Conservation (phyloP, 2,113 vertebrate genomes). For the Platysternon megacephalum region DNA sequence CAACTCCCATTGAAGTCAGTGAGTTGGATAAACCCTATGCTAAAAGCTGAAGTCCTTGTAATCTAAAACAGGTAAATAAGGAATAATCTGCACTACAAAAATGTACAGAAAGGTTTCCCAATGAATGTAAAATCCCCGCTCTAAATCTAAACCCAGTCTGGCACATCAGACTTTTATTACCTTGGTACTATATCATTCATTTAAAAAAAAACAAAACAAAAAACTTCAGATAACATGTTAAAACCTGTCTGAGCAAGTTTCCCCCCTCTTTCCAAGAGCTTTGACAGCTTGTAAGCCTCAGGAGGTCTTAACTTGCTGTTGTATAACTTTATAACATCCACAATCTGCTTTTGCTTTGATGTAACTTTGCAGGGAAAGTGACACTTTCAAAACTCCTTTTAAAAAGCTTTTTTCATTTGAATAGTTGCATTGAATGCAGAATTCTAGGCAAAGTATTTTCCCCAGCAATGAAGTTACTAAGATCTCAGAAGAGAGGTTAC, state of each 20-base stretch:
- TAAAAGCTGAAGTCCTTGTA: not conserved
- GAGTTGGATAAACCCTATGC: not conserved
- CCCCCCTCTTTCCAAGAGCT: not conserved
- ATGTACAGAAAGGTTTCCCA: not conserved
- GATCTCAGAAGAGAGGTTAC: not conserved
- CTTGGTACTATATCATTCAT: not conserved
- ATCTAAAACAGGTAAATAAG: not conserved
- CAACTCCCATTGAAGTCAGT: not conserved
- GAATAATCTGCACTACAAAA: not conserved
- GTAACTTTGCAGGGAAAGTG: not conserved
- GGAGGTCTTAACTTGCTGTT: not conserved
- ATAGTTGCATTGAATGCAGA: not conserved
- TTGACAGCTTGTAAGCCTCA: not conserved
- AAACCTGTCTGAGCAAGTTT: slow-evolving; percentile 20
- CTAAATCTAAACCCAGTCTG: not conserved
- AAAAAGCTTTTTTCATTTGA: not conserved
- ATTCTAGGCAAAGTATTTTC: not conserved
- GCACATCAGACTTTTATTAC: not conserved
- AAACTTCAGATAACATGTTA: slow-evolving; percentile 35
- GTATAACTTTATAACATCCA: not conserved
- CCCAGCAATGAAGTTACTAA: fast-evolving
- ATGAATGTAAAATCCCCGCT: not conserved
- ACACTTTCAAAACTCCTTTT: not conserved
- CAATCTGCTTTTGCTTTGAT: not conserved
- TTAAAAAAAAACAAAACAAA: slow-evolving; percentile 14